Conservation (phyloP, 2,797 vertebrate species). For the Amniataba percoides region DNA sequence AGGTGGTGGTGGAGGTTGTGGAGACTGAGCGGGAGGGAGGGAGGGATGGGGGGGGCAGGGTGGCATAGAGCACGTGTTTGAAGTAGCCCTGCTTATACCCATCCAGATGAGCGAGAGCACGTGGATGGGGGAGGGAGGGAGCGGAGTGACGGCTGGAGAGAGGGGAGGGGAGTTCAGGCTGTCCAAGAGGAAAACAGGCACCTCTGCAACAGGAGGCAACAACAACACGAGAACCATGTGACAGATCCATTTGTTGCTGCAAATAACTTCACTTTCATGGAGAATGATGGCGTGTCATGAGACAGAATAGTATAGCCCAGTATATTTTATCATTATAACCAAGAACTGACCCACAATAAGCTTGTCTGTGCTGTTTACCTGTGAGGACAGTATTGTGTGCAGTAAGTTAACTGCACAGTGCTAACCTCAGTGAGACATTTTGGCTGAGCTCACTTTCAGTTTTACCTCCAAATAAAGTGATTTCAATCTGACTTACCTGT, state of each 20-base stretch:
- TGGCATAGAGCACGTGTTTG: constrained; percentile 77
- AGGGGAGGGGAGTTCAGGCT: constrained; percentile 30
- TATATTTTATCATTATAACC: background rate
- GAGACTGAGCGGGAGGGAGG: background rate
- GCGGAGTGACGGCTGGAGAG: constrained; percentile 35
- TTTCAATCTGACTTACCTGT: background rate
- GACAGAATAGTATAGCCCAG: background rate
- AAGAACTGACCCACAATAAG: background rate
- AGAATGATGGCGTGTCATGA: constrained; percentile 38
- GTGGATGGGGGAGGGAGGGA: constrained; percentile 57
- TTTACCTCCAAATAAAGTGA: background rate
- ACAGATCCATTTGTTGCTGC: constrained; percentile 49
- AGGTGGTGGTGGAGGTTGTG: constrained; percentile 26
- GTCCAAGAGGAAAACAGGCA: constrained; percentile 64
- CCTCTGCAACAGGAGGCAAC: constrained; percentile 66
- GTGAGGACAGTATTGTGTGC: background rate
- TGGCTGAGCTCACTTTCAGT: background rate
- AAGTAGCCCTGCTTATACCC: constrained; percentile 70
- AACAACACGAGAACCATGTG: constrained; percentile 58
- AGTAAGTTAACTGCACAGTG: background rate
- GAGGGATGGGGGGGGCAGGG: constrained; percentile 41
- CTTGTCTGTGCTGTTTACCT: background rate
- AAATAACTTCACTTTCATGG: constrained; percentile 45
- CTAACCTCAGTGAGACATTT: background rate
- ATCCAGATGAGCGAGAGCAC: constrained; percentile 76